Conservation (phyloP, 2,113 vertebrate genomes). For the Semnopithecus entellus region DNA sequence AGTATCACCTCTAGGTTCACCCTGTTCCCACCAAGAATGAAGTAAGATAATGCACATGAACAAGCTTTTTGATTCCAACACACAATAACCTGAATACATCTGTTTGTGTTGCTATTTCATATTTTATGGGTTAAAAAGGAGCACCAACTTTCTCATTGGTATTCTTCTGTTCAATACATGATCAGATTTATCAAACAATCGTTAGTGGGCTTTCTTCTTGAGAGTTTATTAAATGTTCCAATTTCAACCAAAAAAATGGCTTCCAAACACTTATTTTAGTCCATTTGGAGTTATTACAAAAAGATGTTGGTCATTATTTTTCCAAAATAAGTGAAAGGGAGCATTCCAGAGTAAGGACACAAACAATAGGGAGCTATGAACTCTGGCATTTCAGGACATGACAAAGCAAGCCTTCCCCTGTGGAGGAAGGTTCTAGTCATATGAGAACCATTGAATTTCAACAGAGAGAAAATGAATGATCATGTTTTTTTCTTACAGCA, state of each 20-base stretch:
- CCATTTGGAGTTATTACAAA: background rate
- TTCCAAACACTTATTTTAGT: background rate
- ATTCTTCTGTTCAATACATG: background rate
- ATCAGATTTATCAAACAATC: background rate
- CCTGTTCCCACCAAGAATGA: background rate
- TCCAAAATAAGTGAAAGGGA: background rate
- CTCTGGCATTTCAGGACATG: background rate
- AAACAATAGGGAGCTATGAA: background rate
- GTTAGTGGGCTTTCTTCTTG: background rate
- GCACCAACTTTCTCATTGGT: background rate
- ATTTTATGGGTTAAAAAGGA: background rate
- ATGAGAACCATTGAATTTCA: background rate
- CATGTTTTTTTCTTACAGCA: background rate
- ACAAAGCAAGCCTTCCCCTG: background rate
- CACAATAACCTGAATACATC: background rate
- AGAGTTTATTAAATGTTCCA: background rate
- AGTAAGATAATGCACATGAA: background rate
- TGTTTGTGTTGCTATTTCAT: background rate
- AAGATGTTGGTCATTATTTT: background rate
- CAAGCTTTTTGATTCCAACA: background rate
- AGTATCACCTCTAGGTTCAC: background rate
- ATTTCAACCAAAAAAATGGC: background rate
- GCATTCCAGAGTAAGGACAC: background rate
- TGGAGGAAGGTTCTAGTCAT: background rate
- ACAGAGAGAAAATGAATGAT: constrained; percentile 7